Base-by-base conservation (phyloP, 2,113 vertebrate genomes). In the Petrocephalus zakoni region DNA sequence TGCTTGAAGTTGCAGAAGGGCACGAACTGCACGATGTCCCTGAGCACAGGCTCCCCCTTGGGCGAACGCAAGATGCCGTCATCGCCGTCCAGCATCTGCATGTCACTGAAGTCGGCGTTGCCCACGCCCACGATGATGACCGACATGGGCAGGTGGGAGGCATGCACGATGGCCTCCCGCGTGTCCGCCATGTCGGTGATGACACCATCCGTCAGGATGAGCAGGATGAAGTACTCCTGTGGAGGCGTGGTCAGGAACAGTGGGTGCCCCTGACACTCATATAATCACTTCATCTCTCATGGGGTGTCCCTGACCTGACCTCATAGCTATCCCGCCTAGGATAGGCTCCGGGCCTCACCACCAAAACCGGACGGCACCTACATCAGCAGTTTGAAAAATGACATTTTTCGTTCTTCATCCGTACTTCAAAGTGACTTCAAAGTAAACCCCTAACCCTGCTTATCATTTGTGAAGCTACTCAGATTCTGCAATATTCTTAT, bases 101-200 rank as follows among this genome's bases (percentile, higher is more conserved):
- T 99, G 95, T 99, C 98, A 0, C 97, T 99, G 91, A 99, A 99
- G 91, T 99, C 98, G 0, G 98, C 98, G 0, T 97, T 99, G 29
- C 98, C 98, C 78, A 99, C 96, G 0, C 98, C 98, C 0, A 99
- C 98, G 22, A 99, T 99, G 94, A 99, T 99, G 94, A 99, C 97
- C 0, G 98, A 99, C 98, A 99, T 99, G 92, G 98, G 98, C 2
- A 99, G 96, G 93, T 99, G 97, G 4, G 98, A 99, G 90, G 98
- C 98, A 0, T 99, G 98, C 11, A 99, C 98, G 0, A 99, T 99
- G 94, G 98, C 98, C 94, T 99, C 98, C 34, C 98, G 95, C 1
- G 98, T 99, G 94, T 99, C 98, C 0, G 98, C 98, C 98, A 99
- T 99, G 94, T 99, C 98, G 8, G 98, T 99, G 95, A 99, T 99